Conservation (phyloP, 2,888 invertebrate species). For the Chrysotoxum bicinctum region DNA sequence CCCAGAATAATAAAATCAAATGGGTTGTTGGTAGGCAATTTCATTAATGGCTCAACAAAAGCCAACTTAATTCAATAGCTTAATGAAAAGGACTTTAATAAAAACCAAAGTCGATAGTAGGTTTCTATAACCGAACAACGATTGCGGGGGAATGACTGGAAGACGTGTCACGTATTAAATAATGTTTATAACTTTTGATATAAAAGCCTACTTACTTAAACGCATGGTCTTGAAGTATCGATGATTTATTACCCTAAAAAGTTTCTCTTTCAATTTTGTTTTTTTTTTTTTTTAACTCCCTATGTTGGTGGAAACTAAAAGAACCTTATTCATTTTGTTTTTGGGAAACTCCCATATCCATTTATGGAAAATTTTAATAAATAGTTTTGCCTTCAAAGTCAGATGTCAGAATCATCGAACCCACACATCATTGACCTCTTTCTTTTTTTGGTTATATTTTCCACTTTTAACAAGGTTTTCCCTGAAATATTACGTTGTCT, state of each 20-base stretch:
- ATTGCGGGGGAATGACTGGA: background rate
- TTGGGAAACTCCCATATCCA: background rate
- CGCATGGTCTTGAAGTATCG: slow-evolving; percentile 12
- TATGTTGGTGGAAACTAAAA: background rate
- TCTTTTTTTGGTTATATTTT: background rate
- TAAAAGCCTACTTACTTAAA: background rate
- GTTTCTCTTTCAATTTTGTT: slow-evolving; percentile 5
- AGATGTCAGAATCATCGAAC: background rate
- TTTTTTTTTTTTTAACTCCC: background rate
- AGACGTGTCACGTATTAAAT: slow-evolving; percentile 17
- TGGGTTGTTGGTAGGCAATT: slow-evolving; percentile 2
- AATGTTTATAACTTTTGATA: background rate
- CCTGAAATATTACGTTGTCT: background rate
- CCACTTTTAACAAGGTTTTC: background rate
- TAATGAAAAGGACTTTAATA: background rate
- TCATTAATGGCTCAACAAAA: slow-evolving; percentile 17
- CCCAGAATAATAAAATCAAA: background rate
- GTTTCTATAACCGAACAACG: background rate
- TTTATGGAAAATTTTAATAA: background rate
- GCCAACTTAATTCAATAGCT: background rate
- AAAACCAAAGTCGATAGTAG: background rate
- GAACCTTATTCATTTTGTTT: background rate
- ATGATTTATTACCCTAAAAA: slow-evolving; percentile 28
- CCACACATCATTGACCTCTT: slow-evolving; percentile 7
- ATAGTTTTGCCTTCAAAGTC: background rate